A percentile compares a stretch with the other conserved stretches of the same genome.
phyloP scores from a whole-genome alignment of 2,113 vertebrate species.

The Corynorhinus townsendii region DNA sequence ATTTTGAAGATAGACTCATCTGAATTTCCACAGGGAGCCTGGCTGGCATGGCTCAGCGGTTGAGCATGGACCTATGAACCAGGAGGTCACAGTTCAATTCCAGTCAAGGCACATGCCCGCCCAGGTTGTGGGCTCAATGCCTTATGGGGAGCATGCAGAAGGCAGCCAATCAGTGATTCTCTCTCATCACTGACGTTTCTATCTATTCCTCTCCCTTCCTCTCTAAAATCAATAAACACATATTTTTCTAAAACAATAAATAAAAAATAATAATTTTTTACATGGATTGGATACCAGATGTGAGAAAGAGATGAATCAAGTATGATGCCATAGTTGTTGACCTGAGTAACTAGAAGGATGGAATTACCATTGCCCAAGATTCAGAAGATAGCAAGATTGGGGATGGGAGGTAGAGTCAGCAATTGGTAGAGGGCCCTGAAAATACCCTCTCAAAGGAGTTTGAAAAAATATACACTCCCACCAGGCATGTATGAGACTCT shows the following conservation, averaged over 20 bases:
- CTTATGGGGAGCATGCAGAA: too few relatives aligned
- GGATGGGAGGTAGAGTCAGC: neutral
- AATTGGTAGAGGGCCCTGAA: neutral
- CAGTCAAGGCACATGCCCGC: too few relatives aligned
- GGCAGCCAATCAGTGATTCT: too few relatives aligned
- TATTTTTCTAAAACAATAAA: too few relatives aligned
- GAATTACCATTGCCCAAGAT: neutral
- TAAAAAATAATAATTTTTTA: neutral
- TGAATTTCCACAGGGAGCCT: too few relatives aligned
- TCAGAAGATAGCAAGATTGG: neutral
- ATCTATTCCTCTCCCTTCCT: too few relatives aligned
- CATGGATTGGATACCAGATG: neutral
- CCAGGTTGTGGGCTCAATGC: too few relatives aligned
- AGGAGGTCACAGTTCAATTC: too few relatives aligned
- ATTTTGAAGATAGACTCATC: neutral
- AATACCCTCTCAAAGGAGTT: neutral
- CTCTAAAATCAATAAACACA: too few relatives aligned
- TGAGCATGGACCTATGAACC: too few relatives aligned
- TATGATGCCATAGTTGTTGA: neutral
- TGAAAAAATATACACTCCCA: neutral
- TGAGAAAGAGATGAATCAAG: neutral
- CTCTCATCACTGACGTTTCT: too few relatives aligned
- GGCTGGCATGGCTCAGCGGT: too few relatives aligned
- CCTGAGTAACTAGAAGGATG: neutral
- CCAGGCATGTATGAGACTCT: neutral